phyloP scores from a whole-genome alignment of 2,888 invertebrate species.

The Agriopis marginaria region DNA sequence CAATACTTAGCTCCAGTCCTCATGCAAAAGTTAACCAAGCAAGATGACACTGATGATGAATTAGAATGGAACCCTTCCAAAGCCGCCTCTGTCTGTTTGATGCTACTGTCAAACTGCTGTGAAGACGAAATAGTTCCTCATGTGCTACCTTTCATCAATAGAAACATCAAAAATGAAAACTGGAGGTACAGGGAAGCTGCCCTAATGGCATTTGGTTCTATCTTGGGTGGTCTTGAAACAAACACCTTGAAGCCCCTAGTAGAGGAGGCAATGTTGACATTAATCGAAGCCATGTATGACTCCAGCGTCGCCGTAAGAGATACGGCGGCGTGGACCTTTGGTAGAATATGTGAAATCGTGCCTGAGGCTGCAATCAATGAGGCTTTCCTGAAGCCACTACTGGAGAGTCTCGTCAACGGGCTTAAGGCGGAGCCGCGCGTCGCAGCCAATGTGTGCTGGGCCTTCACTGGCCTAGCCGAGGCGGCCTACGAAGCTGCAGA shows the following conservation, averaged over 20 bases:
- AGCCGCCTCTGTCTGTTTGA: conserved; percentile 99
- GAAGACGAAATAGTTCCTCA: conserved; percentile 98
- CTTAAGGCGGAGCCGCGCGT: conserved; percentile 97
- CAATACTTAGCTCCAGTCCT: conserved; percentile 97
- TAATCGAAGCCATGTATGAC: conserved; percentile 98
- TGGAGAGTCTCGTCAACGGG: conserved; percentile 94
- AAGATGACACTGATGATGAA: conserved; percentile 99
- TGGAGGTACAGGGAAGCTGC: conserved; percentile 98
- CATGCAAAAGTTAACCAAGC: conserved; percentile 97
- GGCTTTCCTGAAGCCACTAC: conserved; percentile 91
- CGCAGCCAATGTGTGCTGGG: conserved; percentile 99
- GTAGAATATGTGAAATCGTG: conserved; percentile 98
- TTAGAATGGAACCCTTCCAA: conserved; percentile 99
- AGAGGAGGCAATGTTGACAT: conserved; percentile 98
- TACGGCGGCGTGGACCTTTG: conserved; percentile 99
- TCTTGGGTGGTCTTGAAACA: conserved; percentile 96
- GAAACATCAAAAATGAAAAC: conserved; percentile 96
- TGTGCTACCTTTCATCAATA: conserved; percentile 98
- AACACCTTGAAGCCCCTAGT: conserved; percentile 96
- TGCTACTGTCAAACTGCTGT: conserved; percentile 98
- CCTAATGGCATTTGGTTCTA: conserved; percentile 98
- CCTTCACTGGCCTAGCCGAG: conserved; percentile 98
- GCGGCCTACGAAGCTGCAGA: conserved; percentile 97
- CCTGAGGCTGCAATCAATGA: conserved; percentile 97
- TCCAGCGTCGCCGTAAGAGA: conserved; percentile 97